Evolutionary conservation across 2,113 vertebrate species (phyloP).

Genomic region (Onychostruthus taczanowskii): DNA sequence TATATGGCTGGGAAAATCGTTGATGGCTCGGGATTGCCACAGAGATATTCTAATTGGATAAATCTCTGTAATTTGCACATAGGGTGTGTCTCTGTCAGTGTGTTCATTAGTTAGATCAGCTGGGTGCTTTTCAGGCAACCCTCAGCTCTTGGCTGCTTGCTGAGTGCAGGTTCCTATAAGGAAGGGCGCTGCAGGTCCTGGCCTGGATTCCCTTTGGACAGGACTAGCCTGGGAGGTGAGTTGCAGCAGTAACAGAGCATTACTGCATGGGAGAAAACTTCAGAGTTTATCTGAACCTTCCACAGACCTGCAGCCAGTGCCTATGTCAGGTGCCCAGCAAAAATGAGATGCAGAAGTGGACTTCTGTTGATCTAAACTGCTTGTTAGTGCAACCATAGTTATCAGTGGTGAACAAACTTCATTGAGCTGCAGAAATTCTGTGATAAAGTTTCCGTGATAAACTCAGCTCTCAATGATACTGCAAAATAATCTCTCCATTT

Average conservation of each 20-base stretch:
- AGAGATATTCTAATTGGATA: slow-evolving; percentile 42
- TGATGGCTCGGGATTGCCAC: neutral
- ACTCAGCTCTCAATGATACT: neutral
- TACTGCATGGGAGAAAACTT: neutral
- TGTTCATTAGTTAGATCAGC: neutral
- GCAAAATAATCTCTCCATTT: neutral
- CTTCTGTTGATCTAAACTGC: neutral
- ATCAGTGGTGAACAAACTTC: neutral
- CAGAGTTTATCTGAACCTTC: neutral
- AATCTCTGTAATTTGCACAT: neutral
- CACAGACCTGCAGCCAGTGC: neutral
- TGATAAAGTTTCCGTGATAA: neutral
- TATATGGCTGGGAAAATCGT: slow-evolving; percentile 43
- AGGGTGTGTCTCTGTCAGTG: neutral
- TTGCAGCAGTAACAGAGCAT: neutral
- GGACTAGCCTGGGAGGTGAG: neutral
- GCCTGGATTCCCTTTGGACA: neutral
- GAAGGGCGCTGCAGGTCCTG: neutral
- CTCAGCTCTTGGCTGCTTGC: neutral
- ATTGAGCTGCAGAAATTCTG: neutral
- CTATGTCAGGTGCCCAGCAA: neutral
- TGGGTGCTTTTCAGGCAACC: neutral
- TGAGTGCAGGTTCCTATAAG: neutral
- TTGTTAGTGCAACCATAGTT: neutral
- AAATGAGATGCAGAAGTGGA: neutral